Base-by-base conservation (phyloP, 1,140 invertebrate genomes). In the Zaprionus kolodkinae region DNA sequence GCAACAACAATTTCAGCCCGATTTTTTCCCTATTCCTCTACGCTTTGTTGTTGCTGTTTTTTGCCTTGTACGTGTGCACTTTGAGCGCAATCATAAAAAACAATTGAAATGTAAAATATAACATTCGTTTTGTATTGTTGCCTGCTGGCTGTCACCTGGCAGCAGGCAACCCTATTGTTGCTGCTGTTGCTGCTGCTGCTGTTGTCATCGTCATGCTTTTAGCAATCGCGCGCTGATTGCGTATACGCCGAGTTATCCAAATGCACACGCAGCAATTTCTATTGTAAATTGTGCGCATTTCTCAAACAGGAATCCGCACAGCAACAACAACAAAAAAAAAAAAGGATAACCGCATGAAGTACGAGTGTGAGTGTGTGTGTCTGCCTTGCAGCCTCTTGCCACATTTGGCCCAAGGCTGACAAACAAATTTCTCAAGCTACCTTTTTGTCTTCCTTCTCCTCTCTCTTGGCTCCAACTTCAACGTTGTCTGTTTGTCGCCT, bases 71-170 rank as follows among this genome's bases (percentile, higher is more conserved):
- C 84, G 84, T 87, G 84, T 86, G 83, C 84, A 88, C 80, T 87
- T 87, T 87, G 84, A 75, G 68, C 75, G 85, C 78, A 88, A 88
- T 89, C 85, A 89, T 89, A 89, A 89, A 89, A 89, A 89, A 89
- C 85, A 89, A 89, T 89, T 89, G 85, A 89, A 89, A 89, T 89
- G 85, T 89, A 89, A 89, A 89, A 89, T 89, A 89, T 89, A 85
- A 90, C 70, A 90, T 85, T 81, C 79, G 78, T 81, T 84, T 76
- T 73, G 60, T 72, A 54, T 72, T 67, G 52, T 52, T 71, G 60
- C 56, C 52, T 36, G 66, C 40, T 50, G 76, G 64, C 79, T 75
- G 72, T 72, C 83, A 87, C 77, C 83, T 85, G 81, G 50, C 60
- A 68, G 48, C 50, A 52, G 54, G 45, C 45, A 50, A 12, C 62